Evolutionary conservation across 2,113 vertebrate genomes (phyloP).

Genomic region (Microtus montanus): DNA sequence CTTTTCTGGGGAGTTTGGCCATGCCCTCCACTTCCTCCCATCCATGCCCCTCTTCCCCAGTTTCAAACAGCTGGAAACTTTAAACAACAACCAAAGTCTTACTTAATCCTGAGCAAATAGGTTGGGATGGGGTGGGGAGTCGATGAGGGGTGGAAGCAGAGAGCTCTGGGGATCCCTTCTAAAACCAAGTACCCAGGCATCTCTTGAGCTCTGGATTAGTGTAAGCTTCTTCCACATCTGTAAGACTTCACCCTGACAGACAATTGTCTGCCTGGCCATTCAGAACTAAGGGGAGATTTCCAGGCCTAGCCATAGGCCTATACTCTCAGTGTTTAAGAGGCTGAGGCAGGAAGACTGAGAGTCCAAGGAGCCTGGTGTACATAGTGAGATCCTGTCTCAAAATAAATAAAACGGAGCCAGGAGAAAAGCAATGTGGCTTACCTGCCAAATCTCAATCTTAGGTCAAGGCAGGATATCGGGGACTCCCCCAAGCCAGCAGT

Average conservation of each 20-base stretch:
- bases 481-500: background rate
- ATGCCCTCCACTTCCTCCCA: conserved; percentile 1
- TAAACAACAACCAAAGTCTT: background rate
- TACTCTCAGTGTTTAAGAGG: background rate
- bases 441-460: background rate
- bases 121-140: background rate
- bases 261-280: background rate
- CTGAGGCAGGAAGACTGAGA: background rate
- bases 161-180: background rate
- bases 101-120: conserved; percentile 43
- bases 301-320: background rate
- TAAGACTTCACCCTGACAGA: background rate
- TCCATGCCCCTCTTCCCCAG: background rate
- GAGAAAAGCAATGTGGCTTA: background rate
- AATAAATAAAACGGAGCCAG: background rate
- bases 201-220: background rate
- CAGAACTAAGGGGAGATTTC: background rate
- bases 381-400: background rate
- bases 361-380: background rate
- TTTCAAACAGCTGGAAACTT: conserved; percentile 28
- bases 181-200: background rate
- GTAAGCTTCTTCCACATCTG: background rate
- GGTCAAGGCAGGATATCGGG: background rate
- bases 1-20: background rate
- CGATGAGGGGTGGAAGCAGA: background rate